phyloP scores from a whole-genome alignment of 2,888 invertebrate genomes.

The Heliconius erato region DNA sequence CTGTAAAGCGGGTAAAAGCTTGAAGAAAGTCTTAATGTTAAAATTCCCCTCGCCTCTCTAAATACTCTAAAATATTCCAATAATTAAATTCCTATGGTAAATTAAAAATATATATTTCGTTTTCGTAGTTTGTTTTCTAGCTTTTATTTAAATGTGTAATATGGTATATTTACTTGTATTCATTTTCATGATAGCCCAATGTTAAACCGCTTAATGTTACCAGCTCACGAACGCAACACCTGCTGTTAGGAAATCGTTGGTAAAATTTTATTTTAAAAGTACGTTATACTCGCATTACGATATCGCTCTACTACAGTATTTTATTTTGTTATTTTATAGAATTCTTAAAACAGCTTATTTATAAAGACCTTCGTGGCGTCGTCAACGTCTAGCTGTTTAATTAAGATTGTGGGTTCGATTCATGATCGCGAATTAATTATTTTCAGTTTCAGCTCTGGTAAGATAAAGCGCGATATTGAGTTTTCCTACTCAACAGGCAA shows the following conservation, averaged over 20 bases:
- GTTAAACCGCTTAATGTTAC: conserved; percentile 15
- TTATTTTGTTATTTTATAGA: background rate
- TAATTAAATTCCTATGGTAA: background rate
- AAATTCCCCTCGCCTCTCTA: background rate
- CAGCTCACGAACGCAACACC: conserved; percentile 18
- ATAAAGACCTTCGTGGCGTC: background rate
- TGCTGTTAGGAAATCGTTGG: conserved; percentile 3
- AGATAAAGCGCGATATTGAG: too few relatives aligned
- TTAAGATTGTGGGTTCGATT: background rate
- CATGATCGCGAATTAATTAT: background rate
- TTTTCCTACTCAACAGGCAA: too few relatives aligned
- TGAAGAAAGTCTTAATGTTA: too few relatives aligned
- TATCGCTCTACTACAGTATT: background rate
- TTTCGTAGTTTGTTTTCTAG: background rate
- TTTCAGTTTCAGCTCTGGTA: too few relatives aligned
- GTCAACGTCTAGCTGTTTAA: too few relatives aligned
- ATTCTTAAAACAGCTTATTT: background rate
- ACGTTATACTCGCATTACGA: background rate
- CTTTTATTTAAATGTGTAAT: background rate
- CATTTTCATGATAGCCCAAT: conserved; percentile 15
- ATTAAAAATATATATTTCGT: background rate
- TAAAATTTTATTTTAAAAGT: conserved; percentile 17
- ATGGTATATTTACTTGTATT: conserved; percentile 1
- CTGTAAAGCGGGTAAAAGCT: too few relatives aligned
- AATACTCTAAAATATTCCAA: background rate